A percentile compares a stretch with the other conserved stretches of the same genome.
Conservation (phyloP, 2,888 invertebrate species). For the Oscheius myriophilus region DNA sequence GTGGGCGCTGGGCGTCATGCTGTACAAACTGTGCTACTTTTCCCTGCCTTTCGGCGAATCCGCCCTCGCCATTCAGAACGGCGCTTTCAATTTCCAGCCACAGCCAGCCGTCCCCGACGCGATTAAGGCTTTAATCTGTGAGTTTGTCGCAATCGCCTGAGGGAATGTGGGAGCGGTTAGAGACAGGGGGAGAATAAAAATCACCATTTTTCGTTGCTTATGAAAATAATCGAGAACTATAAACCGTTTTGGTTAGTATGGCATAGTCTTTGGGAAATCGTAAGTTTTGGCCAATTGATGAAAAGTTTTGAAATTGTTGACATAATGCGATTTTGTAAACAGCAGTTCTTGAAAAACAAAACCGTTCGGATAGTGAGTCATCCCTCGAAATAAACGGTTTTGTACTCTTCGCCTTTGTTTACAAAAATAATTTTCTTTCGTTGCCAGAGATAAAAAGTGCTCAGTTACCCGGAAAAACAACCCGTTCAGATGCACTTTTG, state of each 20-base stretch:
- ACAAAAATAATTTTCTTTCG: background rate
- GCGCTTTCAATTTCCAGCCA: slow-evolving; percentile 85
- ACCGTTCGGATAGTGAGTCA: background rate
- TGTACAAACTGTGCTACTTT: slow-evolving; percentile 90
- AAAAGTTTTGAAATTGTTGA: no score
- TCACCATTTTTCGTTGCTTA: no score
- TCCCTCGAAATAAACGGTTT: background rate
- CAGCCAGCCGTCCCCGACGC: slow-evolving; percentile 79
- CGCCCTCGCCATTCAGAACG: slow-evolving; percentile 89
- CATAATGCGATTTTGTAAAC: no score
- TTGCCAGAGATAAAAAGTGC: no score
- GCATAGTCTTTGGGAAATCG: no score
- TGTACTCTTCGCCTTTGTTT: background rate
- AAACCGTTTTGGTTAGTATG: no score
- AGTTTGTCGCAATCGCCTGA: slow-evolving; percentile 66
- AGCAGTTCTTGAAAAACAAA: no score
- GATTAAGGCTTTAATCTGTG: slow-evolving; percentile 81
- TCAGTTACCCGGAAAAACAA: background rate
- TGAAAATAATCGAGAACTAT: no score
- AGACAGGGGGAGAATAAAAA: background rate
- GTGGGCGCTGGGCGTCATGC: slow-evolving; percentile 83
- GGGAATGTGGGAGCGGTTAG: background rate
- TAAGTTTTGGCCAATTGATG: no score
- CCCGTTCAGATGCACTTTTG: slow-evolving; percentile 80
- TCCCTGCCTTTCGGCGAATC: slow-evolving; percentile 89